Base-by-base conservation (phyloP, 2,113 vertebrate species). In the Coptodon bakossiorum region DNA sequence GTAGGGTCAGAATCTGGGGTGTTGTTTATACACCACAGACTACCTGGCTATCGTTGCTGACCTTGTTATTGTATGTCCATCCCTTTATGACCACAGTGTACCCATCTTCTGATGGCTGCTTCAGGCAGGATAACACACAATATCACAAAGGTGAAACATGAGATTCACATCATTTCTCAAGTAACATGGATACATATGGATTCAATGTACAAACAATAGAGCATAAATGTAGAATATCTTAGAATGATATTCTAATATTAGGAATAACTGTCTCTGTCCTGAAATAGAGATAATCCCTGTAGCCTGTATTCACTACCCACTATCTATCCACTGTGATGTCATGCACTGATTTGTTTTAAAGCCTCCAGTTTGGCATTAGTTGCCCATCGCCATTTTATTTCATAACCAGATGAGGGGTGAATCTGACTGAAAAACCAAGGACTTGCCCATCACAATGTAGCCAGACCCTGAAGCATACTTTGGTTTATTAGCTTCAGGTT, bases 171-270 rank as follows among this genome's bases (percentile, higher is more conserved):
- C 3, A n/a, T 61, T 61, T 0, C 57, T 34, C 16, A 61, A 31
- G 8, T 17, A 61, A 61, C 14, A 1, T 31, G 57, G 57, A 61
- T 17, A 31, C 57, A 31, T 61, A 0, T 61, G 57, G 57, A 17
- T 61, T 17, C 8, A 31, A 61, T 17, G 57, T 61, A 59, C 14
- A 59, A 61, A 61, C 5, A 61, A 61, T 29, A 61, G 29, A 61
- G 16, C 0, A 61, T 34, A 17, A 31, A 2, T 0, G 57, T 61
- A 34, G 5, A 61, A 61, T 61, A 19, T 19, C 0, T 1, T 34
- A 17, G 29, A 61, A 61, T 61, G 8, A 61, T 61, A 61, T 34
- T 61, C 16, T 31, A 34, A 61, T 34, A 61, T 61, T 31, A 34
- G 16, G 16, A 34, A 34, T 61, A 61, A 61, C 5, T 61, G 57